Evolutionary conservation across 1,140 invertebrate species (phyloP).

Genomic region (Pogonus chalceus): DNA sequence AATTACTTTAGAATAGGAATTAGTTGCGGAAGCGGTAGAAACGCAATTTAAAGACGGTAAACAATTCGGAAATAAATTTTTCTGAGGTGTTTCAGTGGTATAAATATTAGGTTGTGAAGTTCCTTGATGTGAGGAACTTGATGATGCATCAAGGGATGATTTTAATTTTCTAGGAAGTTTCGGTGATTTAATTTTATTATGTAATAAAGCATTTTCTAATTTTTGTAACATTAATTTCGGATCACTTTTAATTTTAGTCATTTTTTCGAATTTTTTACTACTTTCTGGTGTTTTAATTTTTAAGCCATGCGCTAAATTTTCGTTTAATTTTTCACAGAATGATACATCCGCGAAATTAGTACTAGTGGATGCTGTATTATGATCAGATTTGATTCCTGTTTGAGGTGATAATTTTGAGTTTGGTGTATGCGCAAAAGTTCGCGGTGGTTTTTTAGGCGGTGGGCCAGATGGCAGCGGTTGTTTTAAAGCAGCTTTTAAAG

Average conservation of each 20-base stretch:
- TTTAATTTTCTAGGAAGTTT: conserved; percentile 19
- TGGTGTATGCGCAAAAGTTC: conserved; percentile 46
- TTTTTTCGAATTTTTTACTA: conserved; percentile 1
- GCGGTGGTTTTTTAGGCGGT: conserved; percentile 60
- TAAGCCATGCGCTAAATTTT: neutral
- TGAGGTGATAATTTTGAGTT: conserved; percentile 9
- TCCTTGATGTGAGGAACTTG: neutral
- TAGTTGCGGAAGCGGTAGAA: conserved; percentile 30
- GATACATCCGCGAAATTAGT: neutral
- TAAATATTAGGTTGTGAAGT: conserved; percentile 21
- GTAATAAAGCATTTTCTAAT: conserved; percentile 43
- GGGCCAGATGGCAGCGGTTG: conserved; percentile 52
- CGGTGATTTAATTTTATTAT: conserved; percentile 34
- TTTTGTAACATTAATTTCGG: conserved; percentile 50
- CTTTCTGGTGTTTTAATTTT: neutral
- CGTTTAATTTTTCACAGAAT: neutral
- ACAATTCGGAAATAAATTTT: conserved; percentile 37
- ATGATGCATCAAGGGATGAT: neutral
- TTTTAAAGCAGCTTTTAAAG: conserved; percentile 48
- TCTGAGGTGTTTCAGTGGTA: neutral
- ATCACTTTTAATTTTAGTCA: conserved; percentile 31
- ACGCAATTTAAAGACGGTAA: conserved; percentile 44
- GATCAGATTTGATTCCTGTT: neutral
- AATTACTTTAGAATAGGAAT: conserved; percentile 17
- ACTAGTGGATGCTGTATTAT: neutral